These are phyloP conservation scores for Cybosia mesomella DNA, from an alignment of 2,888 invertebrate species.

Conservation along the genomic window DNA sequence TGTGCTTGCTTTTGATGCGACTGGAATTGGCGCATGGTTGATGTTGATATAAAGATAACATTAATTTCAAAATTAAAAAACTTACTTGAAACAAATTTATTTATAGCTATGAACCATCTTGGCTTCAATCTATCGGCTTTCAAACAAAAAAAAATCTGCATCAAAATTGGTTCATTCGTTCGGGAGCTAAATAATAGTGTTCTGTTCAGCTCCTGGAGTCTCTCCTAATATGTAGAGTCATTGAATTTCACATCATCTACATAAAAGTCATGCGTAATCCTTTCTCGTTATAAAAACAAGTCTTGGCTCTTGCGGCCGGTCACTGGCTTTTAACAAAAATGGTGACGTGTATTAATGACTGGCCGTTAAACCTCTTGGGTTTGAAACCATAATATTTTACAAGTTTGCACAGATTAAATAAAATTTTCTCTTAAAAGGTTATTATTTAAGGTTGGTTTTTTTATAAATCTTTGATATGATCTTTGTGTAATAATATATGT, in stretches of 20 bases:
- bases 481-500: too few species aligned
- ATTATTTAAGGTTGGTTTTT: not conserved
- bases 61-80: too few species aligned
- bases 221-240: slow-evolving; percentile 14
- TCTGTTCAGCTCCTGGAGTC: not conserved
- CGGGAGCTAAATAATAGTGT: too few species aligned
- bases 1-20: not conserved
- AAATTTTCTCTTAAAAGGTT: not conserved
- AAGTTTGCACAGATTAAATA: slow-evolving; percentile 10
- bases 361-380: slow-evolving; percentile 30
- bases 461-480: not conserved
- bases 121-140: too few species aligned
- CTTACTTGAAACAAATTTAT: too few species aligned
- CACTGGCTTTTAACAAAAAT: slow-evolving; percentile 40
- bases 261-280: slow-evolving; percentile 23
- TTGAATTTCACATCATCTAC: slow-evolving; percentile 32
- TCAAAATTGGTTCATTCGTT: too few species aligned
- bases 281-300: slow-evolving; percentile 43
- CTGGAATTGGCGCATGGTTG: too few species aligned
- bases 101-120: too few species aligned
- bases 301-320: slow-evolving; percentile 21
- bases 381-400: slow-evolving; percentile 22
- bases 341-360: slow-evolving; percentile 31
- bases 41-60: too few species aligned
- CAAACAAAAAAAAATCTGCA: too few species aligned